Conservation (phyloP, 2,888 invertebrate genomes). For the Hypomecis atomaria region DNA sequence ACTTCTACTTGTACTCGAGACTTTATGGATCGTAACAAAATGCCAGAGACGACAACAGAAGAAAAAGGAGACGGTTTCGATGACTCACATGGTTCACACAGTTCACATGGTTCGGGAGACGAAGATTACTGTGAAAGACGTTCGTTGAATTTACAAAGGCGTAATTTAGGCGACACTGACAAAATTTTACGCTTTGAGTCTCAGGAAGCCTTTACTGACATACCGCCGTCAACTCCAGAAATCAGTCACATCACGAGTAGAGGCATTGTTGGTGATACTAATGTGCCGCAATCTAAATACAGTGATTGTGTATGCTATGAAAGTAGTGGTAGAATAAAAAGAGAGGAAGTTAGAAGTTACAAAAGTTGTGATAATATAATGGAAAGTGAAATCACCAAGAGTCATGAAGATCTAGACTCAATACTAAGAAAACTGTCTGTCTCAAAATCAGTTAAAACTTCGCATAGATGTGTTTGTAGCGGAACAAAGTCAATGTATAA, state of each 20-base stretch:
- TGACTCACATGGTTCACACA: conserved; percentile 4
- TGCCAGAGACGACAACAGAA: conserved; percentile 47
- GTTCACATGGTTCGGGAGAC: conserved; percentile 47
- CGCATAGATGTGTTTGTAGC: conserved; percentile 43
- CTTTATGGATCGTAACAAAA: conserved; percentile 69
- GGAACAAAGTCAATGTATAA: conserved; percentile 29
- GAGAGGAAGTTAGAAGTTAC: conserved; percentile 37
- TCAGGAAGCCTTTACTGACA: conserved; percentile 28
- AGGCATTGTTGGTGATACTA: conserved; percentile 3
- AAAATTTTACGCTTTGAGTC: conserved; percentile 21
- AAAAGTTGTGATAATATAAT: conserved; percentile 11
- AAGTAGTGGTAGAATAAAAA: conserved; percentile 48
- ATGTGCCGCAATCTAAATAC: conserved; percentile 11
- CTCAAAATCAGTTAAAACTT: conserved; percentile 25
- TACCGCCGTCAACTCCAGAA: conserved; percentile 17
- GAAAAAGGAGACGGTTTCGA: neutral
- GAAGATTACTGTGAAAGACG: conserved; percentile 77
- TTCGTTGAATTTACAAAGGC: conserved; percentile 60
- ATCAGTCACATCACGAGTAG: conserved; percentile 16
- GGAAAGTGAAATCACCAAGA: conserved; percentile 12
- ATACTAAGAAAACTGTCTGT: conserved; percentile 15
- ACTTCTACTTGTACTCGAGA: conserved; percentile 77
- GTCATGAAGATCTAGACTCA: conserved; percentile 11
- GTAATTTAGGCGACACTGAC: conserved; percentile 50
- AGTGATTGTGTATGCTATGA: conserved; percentile 48